These are phyloP conservation scores for Sebastes dallii DNA, from an alignment of 2,797 vertebrate genomes.

Conservation along the genomic window DNA sequence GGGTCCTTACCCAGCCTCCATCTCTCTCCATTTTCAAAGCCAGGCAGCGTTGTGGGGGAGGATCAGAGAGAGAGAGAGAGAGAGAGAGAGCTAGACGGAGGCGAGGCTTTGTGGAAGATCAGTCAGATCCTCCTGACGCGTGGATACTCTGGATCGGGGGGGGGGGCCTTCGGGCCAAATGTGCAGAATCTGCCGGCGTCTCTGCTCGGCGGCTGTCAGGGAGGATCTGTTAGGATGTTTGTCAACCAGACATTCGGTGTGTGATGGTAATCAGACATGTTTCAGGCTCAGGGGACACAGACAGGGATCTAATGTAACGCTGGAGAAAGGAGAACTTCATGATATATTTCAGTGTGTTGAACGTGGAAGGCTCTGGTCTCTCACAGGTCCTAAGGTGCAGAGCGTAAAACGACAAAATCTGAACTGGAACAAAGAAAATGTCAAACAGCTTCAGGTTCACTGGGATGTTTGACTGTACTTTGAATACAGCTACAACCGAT, in stretches of 20 bases:
- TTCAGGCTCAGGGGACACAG: background rate
- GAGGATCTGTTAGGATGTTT: slow-evolving; percentile 8
- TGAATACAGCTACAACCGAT: background rate
- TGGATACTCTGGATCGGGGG: background rate
- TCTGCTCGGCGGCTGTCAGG: slow-evolving; percentile 10
- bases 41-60: slow-evolving; percentile 31
- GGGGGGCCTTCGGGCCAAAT: slow-evolving; percentile 12
- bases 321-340: background rate
- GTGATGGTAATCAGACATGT: slow-evolving; percentile 14
- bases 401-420: background rate
- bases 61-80: slow-evolving; percentile 39
- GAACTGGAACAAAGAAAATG: background rate
- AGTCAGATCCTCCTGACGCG: slow-evolving; percentile 38
- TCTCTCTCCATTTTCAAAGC: slow-evolving; percentile 45
- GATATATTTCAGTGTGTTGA: background rate
- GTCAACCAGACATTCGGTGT: background rate
- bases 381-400: background rate
- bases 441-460: background rate
- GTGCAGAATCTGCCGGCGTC: background rate
- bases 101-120: slow-evolving; percentile 41
- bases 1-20: slow-evolving; percentile 32
- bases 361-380: background rate
- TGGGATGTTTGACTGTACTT: background rate
- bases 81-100: slow-evolving; percentile 2
- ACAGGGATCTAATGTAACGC: background rate